A percentile compares a stretch with the other conserved stretches of the same genome.
Evolutionary conservation across 2,797 vertebrate genomes (phyloP).

Genomic region (Mycteria americana): DNA sequence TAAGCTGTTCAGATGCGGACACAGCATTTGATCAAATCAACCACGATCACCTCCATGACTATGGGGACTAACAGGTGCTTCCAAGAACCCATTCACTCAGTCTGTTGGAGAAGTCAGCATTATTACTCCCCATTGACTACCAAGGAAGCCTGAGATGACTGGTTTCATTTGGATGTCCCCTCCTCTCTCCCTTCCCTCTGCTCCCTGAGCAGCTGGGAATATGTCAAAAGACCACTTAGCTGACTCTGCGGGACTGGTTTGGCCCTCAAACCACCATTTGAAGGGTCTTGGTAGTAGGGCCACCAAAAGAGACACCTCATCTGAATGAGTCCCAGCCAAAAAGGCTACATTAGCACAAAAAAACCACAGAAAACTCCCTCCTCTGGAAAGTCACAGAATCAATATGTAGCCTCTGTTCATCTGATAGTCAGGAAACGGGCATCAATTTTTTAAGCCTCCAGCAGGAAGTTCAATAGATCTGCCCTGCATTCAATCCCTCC

Average conservation of each 20-base stretch:
- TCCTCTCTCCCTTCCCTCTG: background rate
- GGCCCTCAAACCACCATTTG: background rate
- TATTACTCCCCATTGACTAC: background rate
- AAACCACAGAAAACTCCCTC: background rate
- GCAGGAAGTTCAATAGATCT: conserved; percentile 45
- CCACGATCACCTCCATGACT: background rate
- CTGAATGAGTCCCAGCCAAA: background rate
- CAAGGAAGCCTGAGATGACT: background rate
- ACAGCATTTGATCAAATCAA: background rate
- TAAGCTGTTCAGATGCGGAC: background rate
- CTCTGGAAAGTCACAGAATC: background rate
- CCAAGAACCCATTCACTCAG: background rate
- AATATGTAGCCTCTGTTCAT: background rate
- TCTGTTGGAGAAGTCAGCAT: background rate
- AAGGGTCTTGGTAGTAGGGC: background rate
- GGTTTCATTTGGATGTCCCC: background rate
- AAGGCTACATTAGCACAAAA: background rate
- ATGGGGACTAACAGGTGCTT: background rate
- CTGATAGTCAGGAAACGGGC: background rate
- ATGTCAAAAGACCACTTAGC: background rate
- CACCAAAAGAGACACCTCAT: background rate
- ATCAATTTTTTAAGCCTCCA: conserved; percentile 62
- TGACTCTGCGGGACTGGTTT: background rate
- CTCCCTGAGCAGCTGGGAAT: background rate
- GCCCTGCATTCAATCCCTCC: conserved; percentile 17